Percentiles rank a stretch among this genome's conserved stretches.
These are phyloP conservation scores for Dendroctonus valens DNA, from an alignment of 1,140 invertebrate species.

Conservation along the genomic window DNA sequence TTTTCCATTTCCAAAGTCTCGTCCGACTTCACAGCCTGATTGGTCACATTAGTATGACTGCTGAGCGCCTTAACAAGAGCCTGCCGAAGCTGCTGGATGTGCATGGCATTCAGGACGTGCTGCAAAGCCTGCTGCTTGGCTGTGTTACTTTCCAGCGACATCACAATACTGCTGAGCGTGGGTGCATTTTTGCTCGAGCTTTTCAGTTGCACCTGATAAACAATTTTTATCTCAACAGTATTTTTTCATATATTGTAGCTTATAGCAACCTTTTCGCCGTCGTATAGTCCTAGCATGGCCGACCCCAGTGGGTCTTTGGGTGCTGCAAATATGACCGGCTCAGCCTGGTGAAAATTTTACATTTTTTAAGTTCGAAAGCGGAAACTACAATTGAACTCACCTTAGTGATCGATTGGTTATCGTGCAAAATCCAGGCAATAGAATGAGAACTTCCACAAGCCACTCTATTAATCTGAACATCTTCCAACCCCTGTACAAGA, in stretches of 20 bases:
- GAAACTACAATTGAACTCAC: constrained; percentile 1
- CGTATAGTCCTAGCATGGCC: constrained; percentile 56
- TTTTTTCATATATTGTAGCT: background rate
- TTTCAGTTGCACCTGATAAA: constrained; percentile 43
- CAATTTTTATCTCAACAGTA: background rate
- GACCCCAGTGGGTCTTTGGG: constrained; percentile 85
- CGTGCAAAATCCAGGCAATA: constrained; percentile 84
- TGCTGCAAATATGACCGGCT: constrained; percentile 83
- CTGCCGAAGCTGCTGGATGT: constrained; percentile 78
- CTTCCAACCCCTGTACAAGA: constrained; percentile 81
- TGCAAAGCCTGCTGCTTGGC: constrained; percentile 87
- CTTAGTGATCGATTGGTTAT: constrained; percentile 60
- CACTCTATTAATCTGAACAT: constrained; percentile 80
- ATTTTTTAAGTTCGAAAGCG: background rate
- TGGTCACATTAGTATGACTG: constrained; percentile 58
- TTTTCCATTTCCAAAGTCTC: constrained; percentile 33
- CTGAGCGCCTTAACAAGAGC: constrained; percentile 72
- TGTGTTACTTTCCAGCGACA: constrained; percentile 80
- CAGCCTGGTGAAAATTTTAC: constrained; percentile 51
- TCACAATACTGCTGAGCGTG: constrained; percentile 78
- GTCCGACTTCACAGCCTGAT: constrained; percentile 18
- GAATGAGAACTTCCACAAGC: constrained; percentile 95
- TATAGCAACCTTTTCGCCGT: constrained; percentile 50
- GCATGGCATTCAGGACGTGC: constrained; percentile 83
- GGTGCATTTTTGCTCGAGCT: constrained; percentile 48